These are phyloP conservation scores for Andrena cerasifolii DNA, from an alignment of 1,140 invertebrate species.

Conservation along the genomic window DNA sequence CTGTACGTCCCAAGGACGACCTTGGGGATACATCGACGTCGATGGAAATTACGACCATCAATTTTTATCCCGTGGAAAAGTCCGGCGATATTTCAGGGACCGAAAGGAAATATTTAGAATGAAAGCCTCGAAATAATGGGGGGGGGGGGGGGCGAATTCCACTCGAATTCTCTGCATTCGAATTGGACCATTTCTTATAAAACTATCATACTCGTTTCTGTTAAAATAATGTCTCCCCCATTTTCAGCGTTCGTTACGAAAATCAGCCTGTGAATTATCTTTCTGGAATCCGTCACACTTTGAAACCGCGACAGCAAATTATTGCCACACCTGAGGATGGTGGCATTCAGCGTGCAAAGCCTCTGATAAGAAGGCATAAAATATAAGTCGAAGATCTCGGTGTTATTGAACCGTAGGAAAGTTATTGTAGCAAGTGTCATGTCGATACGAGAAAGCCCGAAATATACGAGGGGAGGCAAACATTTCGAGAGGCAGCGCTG, in stretches of 20 bases:
- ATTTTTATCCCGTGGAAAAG: neutral
- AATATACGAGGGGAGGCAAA: conserved; percentile 21
- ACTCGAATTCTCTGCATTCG: too few species aligned
- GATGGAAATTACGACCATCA: neutral
- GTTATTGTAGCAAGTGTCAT: conserved; percentile 15
- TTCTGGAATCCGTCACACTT: too few species aligned
- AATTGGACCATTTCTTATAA: too few species aligned
- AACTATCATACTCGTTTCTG: too few species aligned
- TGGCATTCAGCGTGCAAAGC: too few species aligned
- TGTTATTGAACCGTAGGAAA: conserved; percentile 4
- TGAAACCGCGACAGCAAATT: too few species aligned
- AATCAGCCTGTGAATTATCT: too few species aligned
- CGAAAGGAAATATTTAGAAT: neutral
- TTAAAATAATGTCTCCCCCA: too few species aligned
- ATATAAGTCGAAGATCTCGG: neutral
- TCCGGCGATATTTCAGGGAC: conserved; percentile 3
- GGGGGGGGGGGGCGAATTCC: too few species aligned
- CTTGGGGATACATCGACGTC: conserved; percentile 24
- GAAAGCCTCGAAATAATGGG: too few species aligned
- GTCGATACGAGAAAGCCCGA: conserved; percentile 1
- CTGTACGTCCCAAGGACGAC: conserved; percentile 1
- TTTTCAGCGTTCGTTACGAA: too few species aligned
- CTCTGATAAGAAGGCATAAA: neutral
- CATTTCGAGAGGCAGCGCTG: conserved; percentile 11
- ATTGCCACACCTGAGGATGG: too few species aligned